phyloP scores from a whole-genome alignment of 2,888 invertebrate species.

The Lutraria lutraria region DNA sequence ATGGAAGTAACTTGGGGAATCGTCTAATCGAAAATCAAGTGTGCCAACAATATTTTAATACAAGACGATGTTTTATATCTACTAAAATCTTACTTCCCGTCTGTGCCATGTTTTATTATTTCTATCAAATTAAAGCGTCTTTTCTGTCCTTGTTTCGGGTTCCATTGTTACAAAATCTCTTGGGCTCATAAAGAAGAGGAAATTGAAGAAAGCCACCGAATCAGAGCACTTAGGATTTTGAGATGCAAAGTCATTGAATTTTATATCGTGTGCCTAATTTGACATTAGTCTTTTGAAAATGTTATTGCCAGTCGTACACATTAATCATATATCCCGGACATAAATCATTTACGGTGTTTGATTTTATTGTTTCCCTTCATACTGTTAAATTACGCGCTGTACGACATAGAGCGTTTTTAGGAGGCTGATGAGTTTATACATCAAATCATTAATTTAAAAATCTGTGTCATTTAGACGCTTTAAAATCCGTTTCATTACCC shows the following conservation, averaged over 20 bases:
- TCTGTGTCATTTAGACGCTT: not conserved
- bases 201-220: conserved; percentile 18
- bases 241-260: conserved; percentile 43
- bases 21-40: not conserved
- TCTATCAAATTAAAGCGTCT: conserved; percentile 12
- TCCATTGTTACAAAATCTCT: conserved; percentile 18
- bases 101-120: conserved; percentile 3
- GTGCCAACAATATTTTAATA: conserved; percentile 10
- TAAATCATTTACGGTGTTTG: conserved; percentile 67
- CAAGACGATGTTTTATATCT: not conserved
- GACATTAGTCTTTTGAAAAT: conserved; percentile 62
- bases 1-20: not conserved
- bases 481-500: not conserved
- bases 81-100: not conserved
- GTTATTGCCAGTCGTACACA: conserved; percentile 55
- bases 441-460: conserved; percentile 6
- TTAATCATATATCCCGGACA: conserved; percentile 68
- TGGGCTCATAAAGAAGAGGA: conserved; percentile 36
- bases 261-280: conserved; percentile 53
- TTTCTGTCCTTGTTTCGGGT: not conserved
- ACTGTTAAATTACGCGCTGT: conserved; percentile 53
- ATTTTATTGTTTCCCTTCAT: conserved; percentile 64
- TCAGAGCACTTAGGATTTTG: conserved; percentile 38
- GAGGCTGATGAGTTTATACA: conserved; percentile 34
- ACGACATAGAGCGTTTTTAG: conserved; percentile 48